Evolutionary conservation across 2,797 vertebrate genomes (phyloP).

Genomic region (Spheniscus humboldti): DNA sequence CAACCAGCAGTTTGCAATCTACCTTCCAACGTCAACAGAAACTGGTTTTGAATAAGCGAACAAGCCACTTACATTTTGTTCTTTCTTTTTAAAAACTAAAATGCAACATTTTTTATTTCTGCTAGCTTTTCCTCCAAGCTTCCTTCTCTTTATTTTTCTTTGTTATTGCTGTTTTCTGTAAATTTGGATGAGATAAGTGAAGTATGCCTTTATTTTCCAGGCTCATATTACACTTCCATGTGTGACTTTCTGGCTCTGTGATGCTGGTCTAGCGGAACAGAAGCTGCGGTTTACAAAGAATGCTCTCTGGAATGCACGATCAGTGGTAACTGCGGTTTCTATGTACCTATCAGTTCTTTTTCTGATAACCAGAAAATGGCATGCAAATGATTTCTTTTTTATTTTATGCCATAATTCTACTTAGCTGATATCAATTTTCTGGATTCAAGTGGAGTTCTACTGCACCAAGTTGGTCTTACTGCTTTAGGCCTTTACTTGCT

Average conservation of each 20-base stretch:
- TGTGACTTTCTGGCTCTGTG: not conserved
- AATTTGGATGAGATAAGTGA: not conserved
- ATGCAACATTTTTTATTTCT: not conserved
- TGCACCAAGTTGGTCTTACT: not conserved
- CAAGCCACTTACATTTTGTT: not conserved
- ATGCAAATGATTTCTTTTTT: not conserved
- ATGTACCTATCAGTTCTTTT: not conserved
- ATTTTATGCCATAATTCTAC: not conserved
- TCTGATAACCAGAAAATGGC: not conserved
- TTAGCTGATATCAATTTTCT: not conserved
- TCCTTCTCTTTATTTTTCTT: not conserved
- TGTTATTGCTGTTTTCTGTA: not conserved
- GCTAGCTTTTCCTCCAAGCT: not conserved
- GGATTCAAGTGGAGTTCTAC: not conserved
- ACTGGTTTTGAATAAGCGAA: not conserved
- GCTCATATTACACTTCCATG: not conserved
- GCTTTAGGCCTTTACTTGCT: not conserved
- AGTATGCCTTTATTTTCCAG: not conserved
- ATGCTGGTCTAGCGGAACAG: not conserved
- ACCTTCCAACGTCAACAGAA: not conserved
- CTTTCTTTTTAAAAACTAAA: not conserved
- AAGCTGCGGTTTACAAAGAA: not conserved
- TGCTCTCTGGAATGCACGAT: not conserved
- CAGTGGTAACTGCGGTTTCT: not conserved
- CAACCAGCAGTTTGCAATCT: not conserved